Evolutionary conservation across 2,113 vertebrate species (phyloP).

Genomic region (Xenus cinereus): DNA sequence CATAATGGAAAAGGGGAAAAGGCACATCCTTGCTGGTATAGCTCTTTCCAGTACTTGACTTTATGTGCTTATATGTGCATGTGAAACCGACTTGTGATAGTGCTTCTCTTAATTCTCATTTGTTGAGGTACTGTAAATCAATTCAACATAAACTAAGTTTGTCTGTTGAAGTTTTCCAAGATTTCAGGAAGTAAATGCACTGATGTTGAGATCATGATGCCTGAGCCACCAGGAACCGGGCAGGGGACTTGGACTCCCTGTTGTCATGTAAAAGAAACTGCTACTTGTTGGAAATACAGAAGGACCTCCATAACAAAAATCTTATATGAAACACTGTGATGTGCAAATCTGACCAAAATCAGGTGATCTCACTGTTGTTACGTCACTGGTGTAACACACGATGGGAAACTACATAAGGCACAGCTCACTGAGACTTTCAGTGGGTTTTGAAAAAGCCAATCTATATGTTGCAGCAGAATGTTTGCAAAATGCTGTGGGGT

Average conservation of each 20-base stretch:
- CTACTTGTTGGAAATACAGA: not conserved
- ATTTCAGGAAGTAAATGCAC: not conserved
- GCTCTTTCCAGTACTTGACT: not conserved
- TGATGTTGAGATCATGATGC: rapidly evolving
- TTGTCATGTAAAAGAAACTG: not conserved
- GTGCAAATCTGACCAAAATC: not conserved
- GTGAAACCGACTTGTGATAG: rapidly evolving
- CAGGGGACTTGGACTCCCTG: not conserved
- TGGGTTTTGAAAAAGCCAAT: not conserved
- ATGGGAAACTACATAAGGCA: not conserved
- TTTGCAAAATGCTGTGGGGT: not conserved
- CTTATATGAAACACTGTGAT: not conserved
- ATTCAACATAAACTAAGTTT: not conserved
- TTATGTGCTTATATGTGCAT: not conserved
- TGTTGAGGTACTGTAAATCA: not conserved
- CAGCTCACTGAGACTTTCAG: not conserved
- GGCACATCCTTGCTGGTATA: not conserved
- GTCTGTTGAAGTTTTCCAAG: not conserved
- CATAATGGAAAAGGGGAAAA: not conserved
- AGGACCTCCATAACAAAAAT: not conserved
- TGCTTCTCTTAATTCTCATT: not conserved
- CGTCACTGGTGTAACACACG: not conserved
- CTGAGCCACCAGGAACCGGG: not conserved
- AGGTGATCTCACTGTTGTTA: not conserved
- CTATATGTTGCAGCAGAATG: not conserved